Evolutionary conservation across 2,113 vertebrate species (phyloP).

Genomic region (Platysternon megacephalum): DNA sequence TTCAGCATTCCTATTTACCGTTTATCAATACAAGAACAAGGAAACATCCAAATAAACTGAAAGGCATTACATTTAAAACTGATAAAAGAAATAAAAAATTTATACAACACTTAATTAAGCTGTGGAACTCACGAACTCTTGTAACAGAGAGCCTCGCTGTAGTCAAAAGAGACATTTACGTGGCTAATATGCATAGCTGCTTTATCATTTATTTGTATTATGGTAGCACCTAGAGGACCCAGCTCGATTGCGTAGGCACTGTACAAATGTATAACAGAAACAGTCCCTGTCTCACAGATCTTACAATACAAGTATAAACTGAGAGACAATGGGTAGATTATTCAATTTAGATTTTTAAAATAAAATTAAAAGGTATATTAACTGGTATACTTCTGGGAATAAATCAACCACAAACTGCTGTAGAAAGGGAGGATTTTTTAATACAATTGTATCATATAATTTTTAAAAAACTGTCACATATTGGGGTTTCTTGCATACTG

Average conservation of each 20-base stretch:
- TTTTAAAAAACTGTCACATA: fast-evolving
- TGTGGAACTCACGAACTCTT: background rate
- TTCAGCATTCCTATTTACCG: background rate
- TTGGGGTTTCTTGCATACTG: background rate
- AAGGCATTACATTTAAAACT: background rate
- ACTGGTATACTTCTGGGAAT: background rate
- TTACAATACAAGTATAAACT: background rate
- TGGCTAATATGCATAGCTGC: background rate
- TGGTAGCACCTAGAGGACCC: fast-evolving
- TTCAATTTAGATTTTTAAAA: background rate
- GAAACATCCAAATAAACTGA: background rate
- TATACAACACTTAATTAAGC: background rate
- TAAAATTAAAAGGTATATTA: background rate
- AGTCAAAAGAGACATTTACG: background rate
- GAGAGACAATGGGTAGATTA: background rate
- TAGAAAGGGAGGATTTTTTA: background rate
- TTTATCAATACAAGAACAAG: background rate
- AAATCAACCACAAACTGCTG: background rate
- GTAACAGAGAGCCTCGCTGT: background rate
- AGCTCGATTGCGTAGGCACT: background rate
- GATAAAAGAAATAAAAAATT: background rate
- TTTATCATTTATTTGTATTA: background rate
- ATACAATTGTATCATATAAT: background rate
- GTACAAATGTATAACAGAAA: fast-evolving
- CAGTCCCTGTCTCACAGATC: background rate